Evolutionary conservation across 1,140 invertebrate species (phyloP), one percentile per base, ranked within the genome.

Genomic region (Drosophila parvula): DNA sequence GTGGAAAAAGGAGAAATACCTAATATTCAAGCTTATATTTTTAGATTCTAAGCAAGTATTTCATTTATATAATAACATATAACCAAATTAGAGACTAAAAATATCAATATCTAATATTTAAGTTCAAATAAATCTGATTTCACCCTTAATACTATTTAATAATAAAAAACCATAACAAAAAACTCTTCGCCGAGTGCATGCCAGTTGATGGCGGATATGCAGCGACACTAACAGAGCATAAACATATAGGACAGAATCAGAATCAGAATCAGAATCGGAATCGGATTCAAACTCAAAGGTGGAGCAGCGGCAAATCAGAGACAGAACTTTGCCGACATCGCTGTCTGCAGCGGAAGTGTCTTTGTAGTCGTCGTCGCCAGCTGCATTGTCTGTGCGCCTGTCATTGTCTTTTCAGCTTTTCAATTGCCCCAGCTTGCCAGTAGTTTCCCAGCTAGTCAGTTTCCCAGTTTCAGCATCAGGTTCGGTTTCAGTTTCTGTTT

Each of bases 271-370:
- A 34, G 16, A 32, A 44, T 41, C 58, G 55, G 9, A 48, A 32
- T 55, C 53, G 51, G 30, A 56, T 38, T 41, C 53, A 56, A 16
- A 45, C 51, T 50, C 43, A 34, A 45, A 68, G 62, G 62, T 55
- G 43, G 44, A 12, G 27, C 34, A 27, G 32, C 34, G 51, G 44
- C 43, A 43, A 56, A 76, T 59, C 64, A 60, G 60, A 79, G 64
- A 58, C 57, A 77, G 68, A 83, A 89, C 84, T 89, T 89, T 76
- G 81, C 73, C 76, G 78, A 50, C 82, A 45, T 59, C 44, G 14
- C 47, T 60, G 83, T 86, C 83, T 86, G 83, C 71, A 68, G 67
- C 83, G 83, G 83, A 86, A 83, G 70, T 62, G 56, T 64, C 61
- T 64, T 64, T 64, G 56, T 61, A 12, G 12, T 36, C 32, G 22